These are phyloP conservation scores for Ridgeia piscesae DNA, from an alignment of 1,140 invertebrate genomes.

Conservation along the genomic window DNA sequence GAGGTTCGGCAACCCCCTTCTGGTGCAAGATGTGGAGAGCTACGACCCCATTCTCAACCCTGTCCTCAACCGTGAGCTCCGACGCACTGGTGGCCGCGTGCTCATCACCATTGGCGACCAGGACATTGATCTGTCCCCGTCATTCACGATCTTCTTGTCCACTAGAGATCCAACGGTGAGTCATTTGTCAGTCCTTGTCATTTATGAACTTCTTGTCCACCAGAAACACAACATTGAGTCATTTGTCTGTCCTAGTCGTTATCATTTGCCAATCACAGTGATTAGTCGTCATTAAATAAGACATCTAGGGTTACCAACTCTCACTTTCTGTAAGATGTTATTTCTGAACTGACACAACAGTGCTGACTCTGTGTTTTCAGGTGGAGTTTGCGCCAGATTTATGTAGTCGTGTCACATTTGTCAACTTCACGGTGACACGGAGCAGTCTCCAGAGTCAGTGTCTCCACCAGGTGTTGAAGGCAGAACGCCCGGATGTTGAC, in stretches of 20 bases:
- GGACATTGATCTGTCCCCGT: constrained; percentile 98
- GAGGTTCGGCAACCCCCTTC: constrained; percentile 95
- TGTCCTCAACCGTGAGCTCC: constrained; percentile 92
- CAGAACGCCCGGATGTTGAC: constrained; percentile 97
- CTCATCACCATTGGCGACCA: constrained; percentile 98
- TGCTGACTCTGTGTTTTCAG: constrained; percentile 35
- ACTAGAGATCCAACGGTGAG: constrained; percentile 93
- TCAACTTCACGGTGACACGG: constrained; percentile 98
- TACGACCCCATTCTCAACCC: constrained; percentile 99
- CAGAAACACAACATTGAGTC: too few species aligned
- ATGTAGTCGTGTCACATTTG: constrained; percentile 98
- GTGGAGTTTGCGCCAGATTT: constrained; percentile 98
- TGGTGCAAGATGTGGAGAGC: constrained; percentile 98
- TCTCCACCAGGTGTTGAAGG: constrained; percentile 95
- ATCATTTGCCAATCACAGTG: too few species aligned
- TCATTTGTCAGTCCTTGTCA: too few species aligned
- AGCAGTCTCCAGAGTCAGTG: constrained; percentile 97
- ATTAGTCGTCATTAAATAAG: too few species aligned
- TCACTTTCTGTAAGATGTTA: too few species aligned
- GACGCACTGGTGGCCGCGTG: constrained; percentile 94
- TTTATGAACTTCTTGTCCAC: not conserved
- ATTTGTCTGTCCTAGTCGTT: too few species aligned
- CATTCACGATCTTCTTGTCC: constrained; percentile 97
- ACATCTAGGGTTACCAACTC: too few species aligned
- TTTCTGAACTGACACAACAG: not conserved